Percentiles rank a stretch among this genome's conserved stretches.
Conservation (phyloP, 2,797 vertebrate genomes). For the Platalea minor region DNA sequence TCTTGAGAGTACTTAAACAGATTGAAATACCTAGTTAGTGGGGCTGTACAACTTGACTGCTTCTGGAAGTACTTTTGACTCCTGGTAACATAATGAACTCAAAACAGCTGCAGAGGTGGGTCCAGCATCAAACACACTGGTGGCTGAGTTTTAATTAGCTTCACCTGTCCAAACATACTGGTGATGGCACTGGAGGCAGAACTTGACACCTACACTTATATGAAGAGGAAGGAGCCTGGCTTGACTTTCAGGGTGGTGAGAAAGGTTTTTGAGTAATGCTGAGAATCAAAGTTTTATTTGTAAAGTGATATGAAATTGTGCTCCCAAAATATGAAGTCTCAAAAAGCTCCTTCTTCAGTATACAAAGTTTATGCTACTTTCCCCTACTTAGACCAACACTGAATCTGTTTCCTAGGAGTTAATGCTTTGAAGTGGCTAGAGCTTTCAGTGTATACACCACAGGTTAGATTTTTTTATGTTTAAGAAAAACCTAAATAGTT, state of each 20-base stretch:
- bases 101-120: not conserved
- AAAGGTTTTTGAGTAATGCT: not conserved
- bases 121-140: not conserved
- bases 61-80: slow-evolving; percentile 16
- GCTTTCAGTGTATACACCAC: not conserved
- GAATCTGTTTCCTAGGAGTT: not conserved
- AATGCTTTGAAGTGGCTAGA: not conserved
- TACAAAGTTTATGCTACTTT: not conserved
- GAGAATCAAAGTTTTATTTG: not conserved
- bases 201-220: not conserved
- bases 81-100: not conserved
- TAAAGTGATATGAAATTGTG: not conserved
- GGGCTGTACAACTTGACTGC: not conserved
- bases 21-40: not conserved
- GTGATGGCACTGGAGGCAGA: slow-evolving; percentile 6
- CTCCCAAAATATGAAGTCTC: not conserved
- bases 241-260: not conserved
- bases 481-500: not conserved
- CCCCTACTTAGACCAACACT: not conserved
- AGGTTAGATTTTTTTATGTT: not conserved
- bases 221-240: not conserved
- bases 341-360: not conserved
- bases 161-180: slow-evolving; percentile 2
- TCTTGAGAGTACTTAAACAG: not conserved
- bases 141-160: not conserved